Conservation (phyloP, 2,888 invertebrate genomes). For the Heliothis peltigera region DNA sequence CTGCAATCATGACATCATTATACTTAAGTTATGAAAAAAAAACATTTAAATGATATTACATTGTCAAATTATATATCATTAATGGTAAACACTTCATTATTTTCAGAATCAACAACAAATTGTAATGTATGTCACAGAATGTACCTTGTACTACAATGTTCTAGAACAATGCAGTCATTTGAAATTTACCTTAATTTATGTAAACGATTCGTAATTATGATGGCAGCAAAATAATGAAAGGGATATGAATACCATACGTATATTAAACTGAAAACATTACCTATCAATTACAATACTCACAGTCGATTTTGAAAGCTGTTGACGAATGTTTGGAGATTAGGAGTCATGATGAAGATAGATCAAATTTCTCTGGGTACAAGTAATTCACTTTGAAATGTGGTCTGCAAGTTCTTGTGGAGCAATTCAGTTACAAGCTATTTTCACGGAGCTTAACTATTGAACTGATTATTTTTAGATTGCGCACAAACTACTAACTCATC, state of each 20-base stretch:
- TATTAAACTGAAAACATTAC: not conserved
- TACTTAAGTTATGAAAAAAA: not conserved
- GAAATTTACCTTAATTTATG: conserved; percentile 7
- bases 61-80: not conserved
- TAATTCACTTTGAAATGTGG: conserved; percentile 10
- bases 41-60: not conserved
- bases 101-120: conserved; percentile 5
- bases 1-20: conserved; percentile 37
- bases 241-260: not conserved
- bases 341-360: conserved; percentile 86
- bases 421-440: conserved; percentile 23
- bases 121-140: conserved; percentile 31
- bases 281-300: conserved; percentile 87
- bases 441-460: conserved; percentile 21
- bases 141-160: conserved; percentile 56
- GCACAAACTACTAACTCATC: conserved; percentile 36
- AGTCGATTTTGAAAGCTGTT: conserved; percentile 92
- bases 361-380: conserved; percentile 17
- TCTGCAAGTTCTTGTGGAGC: conserved; percentile 8
- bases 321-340: conserved; percentile 91
- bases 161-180: conserved; percentile 58
- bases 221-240: not conserved
- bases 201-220: not conserved
- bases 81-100: conserved; percentile 2
- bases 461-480: conserved; percentile 54